phyloP scores from a whole-genome alignment of 2,888 invertebrate genomes.

The Drosophila lacicola region DNA sequence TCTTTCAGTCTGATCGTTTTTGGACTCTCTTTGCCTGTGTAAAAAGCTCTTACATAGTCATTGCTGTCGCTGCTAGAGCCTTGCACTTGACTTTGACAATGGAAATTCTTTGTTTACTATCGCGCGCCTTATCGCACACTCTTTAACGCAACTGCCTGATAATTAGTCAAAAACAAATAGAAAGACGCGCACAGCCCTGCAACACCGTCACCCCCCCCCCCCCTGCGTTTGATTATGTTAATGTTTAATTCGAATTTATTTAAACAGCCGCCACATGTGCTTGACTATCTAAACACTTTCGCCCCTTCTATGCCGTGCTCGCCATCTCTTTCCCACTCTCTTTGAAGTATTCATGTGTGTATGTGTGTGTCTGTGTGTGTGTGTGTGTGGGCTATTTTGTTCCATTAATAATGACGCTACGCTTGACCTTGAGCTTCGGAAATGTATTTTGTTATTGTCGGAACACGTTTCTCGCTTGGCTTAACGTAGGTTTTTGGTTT shows the following conservation, averaged over 20 bases:
- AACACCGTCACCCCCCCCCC: too few relatives aligned
- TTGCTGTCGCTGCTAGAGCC: slow-evolving; percentile 31
- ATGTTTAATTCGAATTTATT: slow-evolving; percentile 66
- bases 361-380: slow-evolving; percentile 8
- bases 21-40: slow-evolving; percentile 18
- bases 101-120: slow-evolving; percentile 43
- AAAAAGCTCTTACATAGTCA: slow-evolving; percentile 25
- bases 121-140: slow-evolving; percentile 44
- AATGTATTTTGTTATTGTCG: slow-evolving; percentile 58
- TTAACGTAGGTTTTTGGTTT: slow-evolving; percentile 41
- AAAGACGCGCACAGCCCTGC: background rate
- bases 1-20: slow-evolving; percentile 11
- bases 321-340: background rate
- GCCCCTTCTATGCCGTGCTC: background rate
- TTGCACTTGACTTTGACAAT: slow-evolving; percentile 77
- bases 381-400: slow-evolving; percentile 43
- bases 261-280: slow-evolving; percentile 70
- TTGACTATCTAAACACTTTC: slow-evolving; percentile 13
- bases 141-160: slow-evolving; percentile 52
- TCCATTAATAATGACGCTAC: slow-evolving; percentile 77
- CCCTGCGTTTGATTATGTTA: slow-evolving; percentile 23
- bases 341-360: background rate
- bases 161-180: slow-evolving; percentile 25
- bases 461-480: slow-evolving; percentile 55
- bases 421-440: slow-evolving; percentile 77